A percentile compares a stretch with the other conserved stretches of the same genome.
phyloP scores from a whole-genome alignment of 1,140 invertebrate species.

The Diuraphis noxia region DNA sequence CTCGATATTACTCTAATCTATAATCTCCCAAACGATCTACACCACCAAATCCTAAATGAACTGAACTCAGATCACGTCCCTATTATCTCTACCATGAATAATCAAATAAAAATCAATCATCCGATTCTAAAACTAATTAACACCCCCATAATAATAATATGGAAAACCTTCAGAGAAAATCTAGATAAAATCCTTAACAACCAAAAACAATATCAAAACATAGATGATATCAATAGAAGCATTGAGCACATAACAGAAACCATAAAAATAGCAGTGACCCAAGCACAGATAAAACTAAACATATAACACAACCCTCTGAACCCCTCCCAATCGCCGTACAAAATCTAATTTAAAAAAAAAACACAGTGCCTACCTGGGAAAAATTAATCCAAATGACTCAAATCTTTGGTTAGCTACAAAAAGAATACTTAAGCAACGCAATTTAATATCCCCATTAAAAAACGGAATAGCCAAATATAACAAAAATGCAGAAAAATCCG shows the following conservation, averaged over 20 bases:
- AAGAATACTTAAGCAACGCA: neutral
- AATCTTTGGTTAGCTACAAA: neutral
- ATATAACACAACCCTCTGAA: neutral
- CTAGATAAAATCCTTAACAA: neutral
- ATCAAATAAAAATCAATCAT: too few species aligned
- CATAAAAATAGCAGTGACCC: neutral
- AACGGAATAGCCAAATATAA: neutral
- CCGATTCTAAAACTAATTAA: conserved; percentile 3
- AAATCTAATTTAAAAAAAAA: neutral
- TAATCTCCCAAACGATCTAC: too few species aligned
- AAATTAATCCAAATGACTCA: neutral
- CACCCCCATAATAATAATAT: neutral
- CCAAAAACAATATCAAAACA: neutral
- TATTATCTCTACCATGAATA: too few species aligned
- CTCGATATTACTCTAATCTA: too few species aligned
- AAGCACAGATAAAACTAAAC: neutral
- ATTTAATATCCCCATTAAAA: neutral
- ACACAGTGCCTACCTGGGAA: neutral
- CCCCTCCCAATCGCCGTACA: neutral
- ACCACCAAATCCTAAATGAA: too few species aligned
- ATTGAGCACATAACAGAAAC: neutral
- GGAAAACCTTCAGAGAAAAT: conserved; percentile 8
- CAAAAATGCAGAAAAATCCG: neutral
- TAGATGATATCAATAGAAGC: neutral
- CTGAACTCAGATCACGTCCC: too few species aligned